Base-by-base conservation (phyloP, 2,888 invertebrate genomes). In the Lomographa bimaculata region DNA sequence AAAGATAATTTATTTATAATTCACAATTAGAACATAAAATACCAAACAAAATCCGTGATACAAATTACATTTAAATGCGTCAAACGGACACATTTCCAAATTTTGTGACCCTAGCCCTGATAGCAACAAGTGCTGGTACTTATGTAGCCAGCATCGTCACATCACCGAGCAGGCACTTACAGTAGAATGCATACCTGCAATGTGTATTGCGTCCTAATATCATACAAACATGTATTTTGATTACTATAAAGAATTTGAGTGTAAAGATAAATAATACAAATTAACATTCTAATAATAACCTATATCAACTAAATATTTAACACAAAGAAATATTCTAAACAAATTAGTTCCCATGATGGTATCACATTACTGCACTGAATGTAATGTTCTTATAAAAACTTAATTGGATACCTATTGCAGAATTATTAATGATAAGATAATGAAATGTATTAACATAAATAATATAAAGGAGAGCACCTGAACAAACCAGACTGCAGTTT, bases 1-100 rank as follows among this genome's bases (percentile, higher is more conserved):
- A 85, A 87, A 83, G 82, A 81, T 82, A 78, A 79, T 87, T 86
- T 87, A 87, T 86, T 87, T 79, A 43, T 84, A 85, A 79, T 86
- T 83, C 82, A 85, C 79, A 84, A 80, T 79, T 69, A 72, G 66
- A 73, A 76, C 71, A 77, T 74, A 67, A 75, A 76, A 64, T 79
- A 78, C 75, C 74, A 78, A 84, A 82, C 71, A 72, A 79, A 64
- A 74, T 69, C 70, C 59, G 66, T 68, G 66, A 76, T 78, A 80
- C 68, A 78, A 80, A 80, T 74, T 50, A 64, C 57, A 63, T 51
- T 54, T 57, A 57, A 47, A 52, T 54, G 52, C 44, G 36, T 53
- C 50, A 38, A 23, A 23, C 41, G 63, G 63, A 56, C 50, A 54
- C 50, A 46, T 50, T 54, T 60, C 56, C 57, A 61, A 67, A 65